Evolutionary conservation across 92 coral and sea anemone species (phyloP).

Genomic region (Epizoanthus ramosus): DNA sequence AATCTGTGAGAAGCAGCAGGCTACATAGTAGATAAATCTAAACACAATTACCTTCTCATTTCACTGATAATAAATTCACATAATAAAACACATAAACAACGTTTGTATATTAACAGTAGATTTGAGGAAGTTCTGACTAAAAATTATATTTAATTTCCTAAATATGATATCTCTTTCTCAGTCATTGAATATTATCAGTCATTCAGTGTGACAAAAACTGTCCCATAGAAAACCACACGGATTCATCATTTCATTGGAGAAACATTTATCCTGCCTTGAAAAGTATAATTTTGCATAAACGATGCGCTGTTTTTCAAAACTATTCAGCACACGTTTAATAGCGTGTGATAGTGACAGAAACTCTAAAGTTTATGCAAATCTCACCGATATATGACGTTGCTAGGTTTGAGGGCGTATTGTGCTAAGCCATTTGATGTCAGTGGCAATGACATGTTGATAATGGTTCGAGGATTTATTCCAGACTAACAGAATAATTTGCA

Average conservation of each 20-base stretch:
- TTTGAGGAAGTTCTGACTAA: background rate
- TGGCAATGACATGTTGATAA: slow-evolving; percentile 1
- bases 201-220: background rate
- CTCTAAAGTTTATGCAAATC: slow-evolving; percentile 26
- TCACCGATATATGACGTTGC: background rate
- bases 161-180: background rate
- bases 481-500: slow-evolving; percentile 17
- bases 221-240: background rate
- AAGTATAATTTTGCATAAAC: background rate
- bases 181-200: too few species aligned
- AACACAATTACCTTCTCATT: too few species aligned
- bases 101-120: background rate
- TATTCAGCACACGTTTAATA: too few species aligned
- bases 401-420: slow-evolving; percentile 25
- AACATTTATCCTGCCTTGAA: too few species aligned
- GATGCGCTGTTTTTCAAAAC: background rate
- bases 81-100: background rate
- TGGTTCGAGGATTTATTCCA: background rate
- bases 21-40: too few species aligned
- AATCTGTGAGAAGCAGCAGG: too few species aligned
- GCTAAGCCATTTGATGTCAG: background rate
- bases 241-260: too few species aligned
- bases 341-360: background rate
- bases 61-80: background rate
- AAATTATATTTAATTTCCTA: background rate